These are phyloP conservation scores for Frieseomelitta varia DNA, from an alignment of 1,140 invertebrate species.

Conservation along the genomic window DNA sequence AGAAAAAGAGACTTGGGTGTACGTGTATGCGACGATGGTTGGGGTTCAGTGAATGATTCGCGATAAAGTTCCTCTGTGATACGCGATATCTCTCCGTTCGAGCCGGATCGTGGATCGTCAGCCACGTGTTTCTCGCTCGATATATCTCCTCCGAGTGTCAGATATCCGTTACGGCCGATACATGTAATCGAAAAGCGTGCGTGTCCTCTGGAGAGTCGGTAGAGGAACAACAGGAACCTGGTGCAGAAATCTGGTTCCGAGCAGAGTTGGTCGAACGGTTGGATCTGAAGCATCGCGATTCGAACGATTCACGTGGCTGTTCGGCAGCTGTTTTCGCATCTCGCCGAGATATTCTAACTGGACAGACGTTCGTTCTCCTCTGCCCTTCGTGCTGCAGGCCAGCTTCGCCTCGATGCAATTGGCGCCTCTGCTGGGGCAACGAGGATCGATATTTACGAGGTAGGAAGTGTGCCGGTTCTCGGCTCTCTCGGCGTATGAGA, in stretches of 20 bases:
- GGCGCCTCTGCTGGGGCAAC: slow-evolving; percentile 38
- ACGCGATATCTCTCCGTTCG: neutral
- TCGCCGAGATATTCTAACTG: no score
- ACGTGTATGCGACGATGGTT: neutral
- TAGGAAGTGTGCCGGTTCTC: slow-evolving; percentile 35
- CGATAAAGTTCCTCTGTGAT: neutral
- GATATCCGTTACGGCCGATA: no score
- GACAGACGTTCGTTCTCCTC: neutral
- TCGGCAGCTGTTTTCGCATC: no score
- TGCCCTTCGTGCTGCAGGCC: neutral
- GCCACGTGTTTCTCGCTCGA: neutral
- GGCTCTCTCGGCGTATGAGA: neutral
- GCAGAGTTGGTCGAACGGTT: no score
- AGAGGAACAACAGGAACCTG: no score
- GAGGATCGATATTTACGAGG: slow-evolving; percentile 67
- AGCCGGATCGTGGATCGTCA: neutral
- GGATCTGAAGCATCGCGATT: neutral
- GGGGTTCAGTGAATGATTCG: neutral
- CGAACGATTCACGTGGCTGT: neutral
- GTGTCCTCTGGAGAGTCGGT: no score
- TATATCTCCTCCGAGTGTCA: no score
- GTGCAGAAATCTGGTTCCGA: no score
- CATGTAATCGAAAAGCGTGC: no score
- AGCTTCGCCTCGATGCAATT: slow-evolving; percentile 32
- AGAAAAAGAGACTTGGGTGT: neutral